Percentiles rank a stretch among this genome's conserved stretches.
phyloP scores from a whole-genome alignment of 2,888 invertebrate species.

The Lepidonotus clava region DNA sequence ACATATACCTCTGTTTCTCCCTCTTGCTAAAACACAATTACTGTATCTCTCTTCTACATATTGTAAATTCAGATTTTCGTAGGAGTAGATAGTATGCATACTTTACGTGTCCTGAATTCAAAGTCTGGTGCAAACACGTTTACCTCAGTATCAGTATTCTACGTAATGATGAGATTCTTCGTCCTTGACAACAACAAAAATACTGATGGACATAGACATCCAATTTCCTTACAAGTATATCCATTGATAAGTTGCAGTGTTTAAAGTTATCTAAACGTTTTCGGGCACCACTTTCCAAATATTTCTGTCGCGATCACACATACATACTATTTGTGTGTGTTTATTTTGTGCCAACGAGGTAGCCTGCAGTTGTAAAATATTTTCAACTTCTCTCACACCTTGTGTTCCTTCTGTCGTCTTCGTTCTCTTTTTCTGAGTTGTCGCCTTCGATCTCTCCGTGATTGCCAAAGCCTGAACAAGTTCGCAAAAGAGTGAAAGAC shows the following conservation, averaged over 20 bases:
- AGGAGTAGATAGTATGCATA: no score
- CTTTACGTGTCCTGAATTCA: no score
- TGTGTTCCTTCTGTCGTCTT: slow-evolving; percentile 27
- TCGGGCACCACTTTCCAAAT: not conserved
- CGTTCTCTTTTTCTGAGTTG: slow-evolving; percentile 13
- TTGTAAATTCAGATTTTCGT: no score
- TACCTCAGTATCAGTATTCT: not conserved
- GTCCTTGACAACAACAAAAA: not conserved
- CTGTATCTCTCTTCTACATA: no score
- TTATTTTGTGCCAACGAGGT: slow-evolving; percentile 21
- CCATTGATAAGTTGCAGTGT: not conserved
- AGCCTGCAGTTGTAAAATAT: slow-evolving; percentile 1
- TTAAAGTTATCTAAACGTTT: not conserved
- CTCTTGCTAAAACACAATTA: no score
- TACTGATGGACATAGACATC: not conserved
- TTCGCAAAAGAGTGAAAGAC: no score
- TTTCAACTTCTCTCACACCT: not conserved
- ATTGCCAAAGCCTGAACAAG: not conserved
- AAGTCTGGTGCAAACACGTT: no score
- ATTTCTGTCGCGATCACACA: not conserved
- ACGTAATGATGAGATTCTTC: not conserved
- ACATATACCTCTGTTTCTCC: not conserved
- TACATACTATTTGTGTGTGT: not conserved
- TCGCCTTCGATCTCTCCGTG: not conserved
- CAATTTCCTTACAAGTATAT: not conserved